phyloP scores from a whole-genome alignment of 1,140 invertebrate genomes.

The Drosophila pallidifrons region DNA sequence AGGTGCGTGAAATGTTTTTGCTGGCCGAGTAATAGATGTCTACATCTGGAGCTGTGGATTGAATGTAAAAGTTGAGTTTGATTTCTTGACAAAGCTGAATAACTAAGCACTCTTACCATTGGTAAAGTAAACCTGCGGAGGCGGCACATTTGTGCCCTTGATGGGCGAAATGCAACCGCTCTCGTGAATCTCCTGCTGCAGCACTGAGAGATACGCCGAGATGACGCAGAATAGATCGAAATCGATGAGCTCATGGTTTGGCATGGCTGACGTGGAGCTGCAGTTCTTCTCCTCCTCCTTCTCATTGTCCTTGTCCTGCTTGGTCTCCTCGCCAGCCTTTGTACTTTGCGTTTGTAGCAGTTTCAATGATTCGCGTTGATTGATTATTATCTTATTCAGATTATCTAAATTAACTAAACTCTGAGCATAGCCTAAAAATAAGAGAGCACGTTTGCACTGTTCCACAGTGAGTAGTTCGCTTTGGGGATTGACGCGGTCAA shows the following conservation, averaged over 20 bases:
- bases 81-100: not conserved
- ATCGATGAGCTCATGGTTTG: slow-evolving; percentile 70
- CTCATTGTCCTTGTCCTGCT: slow-evolving; percentile 6
- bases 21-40: slow-evolving; percentile 77
- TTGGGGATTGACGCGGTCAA: slow-evolving; percentile 81
- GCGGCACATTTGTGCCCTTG: slow-evolving; percentile 84
- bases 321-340: slow-evolving; percentile 32
- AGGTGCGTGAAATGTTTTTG: slow-evolving; percentile 82
- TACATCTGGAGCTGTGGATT: slow-evolving; percentile 64
- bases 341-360: slow-evolving; percentile 65
- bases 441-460: slow-evolving; percentile 84
- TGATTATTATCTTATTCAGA: slow-evolving; percentile 82
- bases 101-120: slow-evolving; percentile 62
- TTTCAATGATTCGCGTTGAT: slow-evolving; percentile 80
- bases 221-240: slow-evolving; percentile 84
- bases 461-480: slow-evolving; percentile 78
- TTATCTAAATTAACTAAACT: slow-evolving; percentile 84
- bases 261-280: slow-evolving; percentile 23
- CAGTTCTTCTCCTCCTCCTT: slow-evolving; percentile 4
- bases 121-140: slow-evolving; percentile 83
- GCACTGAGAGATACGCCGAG: slow-evolving; percentile 81
- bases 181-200: slow-evolving; percentile 84
- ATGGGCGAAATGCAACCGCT: slow-evolving; percentile 84
- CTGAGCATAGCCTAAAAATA: slow-evolving; percentile 83
- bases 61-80: not conserved